Percentiles rank a stretch among this genome's conserved stretches.
Evolutionary conservation across 2,797 vertebrate species (phyloP).

Genomic region (Protonibea diacanthus): DNA sequence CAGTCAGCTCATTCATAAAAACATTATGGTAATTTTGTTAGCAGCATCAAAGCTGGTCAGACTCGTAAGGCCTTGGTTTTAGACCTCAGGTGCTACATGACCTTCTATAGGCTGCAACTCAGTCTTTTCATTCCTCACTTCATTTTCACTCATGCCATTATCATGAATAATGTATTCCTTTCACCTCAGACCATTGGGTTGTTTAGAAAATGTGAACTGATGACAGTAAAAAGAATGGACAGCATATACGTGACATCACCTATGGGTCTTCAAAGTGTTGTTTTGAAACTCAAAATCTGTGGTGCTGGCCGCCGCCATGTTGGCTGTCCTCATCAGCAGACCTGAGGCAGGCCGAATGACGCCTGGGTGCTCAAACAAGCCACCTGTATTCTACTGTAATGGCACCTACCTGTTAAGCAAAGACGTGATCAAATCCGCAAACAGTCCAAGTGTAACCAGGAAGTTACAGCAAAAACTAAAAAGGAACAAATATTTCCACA

Average conservation of each 20-base stretch:
- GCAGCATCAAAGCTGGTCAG: constrained; percentile 4
- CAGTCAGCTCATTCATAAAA: neutral
- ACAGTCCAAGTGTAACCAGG: neutral
- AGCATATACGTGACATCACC: too few relatives aligned
- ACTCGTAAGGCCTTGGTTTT: neutral
- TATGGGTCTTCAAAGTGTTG: too few relatives aligned
- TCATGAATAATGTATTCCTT: constrained; percentile 11
- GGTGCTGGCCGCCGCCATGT: too few relatives aligned
- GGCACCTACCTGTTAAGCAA: too few relatives aligned
- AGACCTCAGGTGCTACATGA: neutral
- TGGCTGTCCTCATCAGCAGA: too few relatives aligned
- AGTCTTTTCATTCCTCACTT: constrained; percentile 6
- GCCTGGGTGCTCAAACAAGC: too few relatives aligned
- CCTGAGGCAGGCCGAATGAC: neutral
- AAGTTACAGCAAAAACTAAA: neutral
- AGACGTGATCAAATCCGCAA: neutral
- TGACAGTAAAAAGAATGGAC: neutral
- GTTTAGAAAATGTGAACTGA: constrained; percentile 18
- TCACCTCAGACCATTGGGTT: constrained; percentile 19
- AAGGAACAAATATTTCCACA: neutral
- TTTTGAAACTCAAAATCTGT: too few relatives aligned
- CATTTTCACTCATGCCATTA: neutral
- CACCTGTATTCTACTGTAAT: too few relatives aligned
- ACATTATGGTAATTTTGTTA: neutral
- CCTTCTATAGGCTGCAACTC: neutral